Evolutionary conservation across 1,140 invertebrate species (phyloP).

Genomic region (Sitophilus oryzae): DNA sequence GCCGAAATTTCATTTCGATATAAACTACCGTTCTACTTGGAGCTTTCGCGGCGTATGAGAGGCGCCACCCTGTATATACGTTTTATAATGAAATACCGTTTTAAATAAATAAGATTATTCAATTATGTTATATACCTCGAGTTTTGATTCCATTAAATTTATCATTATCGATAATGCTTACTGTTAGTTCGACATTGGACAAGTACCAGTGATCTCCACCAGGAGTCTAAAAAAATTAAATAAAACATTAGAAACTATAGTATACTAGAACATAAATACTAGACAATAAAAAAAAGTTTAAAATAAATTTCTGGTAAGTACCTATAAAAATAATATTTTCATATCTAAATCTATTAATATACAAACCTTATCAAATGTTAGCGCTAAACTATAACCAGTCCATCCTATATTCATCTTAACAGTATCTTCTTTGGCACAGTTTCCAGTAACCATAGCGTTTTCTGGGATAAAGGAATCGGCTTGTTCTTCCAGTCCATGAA

Average conservation of each 20-base stretch:
- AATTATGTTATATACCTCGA: slow-evolving; percentile 48
- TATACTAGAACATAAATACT: slow-evolving; percentile 8
- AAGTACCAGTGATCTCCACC: slow-evolving; percentile 82
- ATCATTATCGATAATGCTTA: slow-evolving; percentile 47
- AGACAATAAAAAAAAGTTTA: background rate
- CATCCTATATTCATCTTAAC: slow-evolving; percentile 64
- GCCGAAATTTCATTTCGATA: too few relatives aligned
- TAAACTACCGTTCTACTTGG: too few relatives aligned
- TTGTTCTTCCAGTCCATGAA: slow-evolving; percentile 36
- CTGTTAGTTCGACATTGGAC: slow-evolving; percentile 61
- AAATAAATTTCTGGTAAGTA: background rate
- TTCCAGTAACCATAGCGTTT: slow-evolving; percentile 39
- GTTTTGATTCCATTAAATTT: slow-evolving; percentile 29
- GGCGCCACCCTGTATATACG: too few relatives aligned
- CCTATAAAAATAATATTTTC: background rate
- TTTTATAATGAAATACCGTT: too few relatives aligned
- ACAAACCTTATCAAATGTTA: slow-evolving; percentile 65
- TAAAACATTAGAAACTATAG: background rate
- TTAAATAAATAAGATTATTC: background rate
- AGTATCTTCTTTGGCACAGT: slow-evolving; percentile 63
- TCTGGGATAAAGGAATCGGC: slow-evolving; percentile 39
- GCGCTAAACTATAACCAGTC: slow-evolving; percentile 61
- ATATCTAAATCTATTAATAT: slow-evolving; percentile 3
- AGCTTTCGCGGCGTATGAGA: too few relatives aligned
- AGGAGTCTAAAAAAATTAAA: slow-evolving; percentile 56